phyloP scores from a whole-genome alignment of 2,797 vertebrate species.

The Oreochromis mossambicus region DNA sequence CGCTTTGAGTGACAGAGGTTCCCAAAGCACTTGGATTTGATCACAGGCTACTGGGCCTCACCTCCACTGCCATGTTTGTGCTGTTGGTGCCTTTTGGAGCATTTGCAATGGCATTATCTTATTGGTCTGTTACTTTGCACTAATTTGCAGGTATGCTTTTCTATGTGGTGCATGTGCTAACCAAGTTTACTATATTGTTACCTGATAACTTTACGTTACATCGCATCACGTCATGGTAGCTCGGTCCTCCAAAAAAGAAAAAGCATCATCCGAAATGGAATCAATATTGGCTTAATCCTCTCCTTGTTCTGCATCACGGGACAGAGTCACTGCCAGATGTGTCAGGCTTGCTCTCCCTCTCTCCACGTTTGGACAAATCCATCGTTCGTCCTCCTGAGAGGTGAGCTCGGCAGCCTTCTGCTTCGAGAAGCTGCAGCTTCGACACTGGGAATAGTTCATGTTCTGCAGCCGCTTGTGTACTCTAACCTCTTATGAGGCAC shows the following conservation, averaged over 20 bases:
- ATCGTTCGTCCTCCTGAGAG: not conserved
- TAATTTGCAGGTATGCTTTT: not conserved
- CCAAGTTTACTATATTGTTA: not conserved
- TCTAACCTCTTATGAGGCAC: not conserved
- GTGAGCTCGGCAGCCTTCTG: not conserved
- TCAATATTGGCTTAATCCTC: not conserved
- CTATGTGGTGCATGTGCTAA: not conserved
- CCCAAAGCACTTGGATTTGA: not conserved
- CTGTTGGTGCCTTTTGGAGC: not conserved
- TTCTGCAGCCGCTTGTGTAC: not conserved
- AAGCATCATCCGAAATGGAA: not conserved
- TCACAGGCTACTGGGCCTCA: not conserved
- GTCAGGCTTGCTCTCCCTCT: not conserved
- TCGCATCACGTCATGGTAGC: rapidly evolving
- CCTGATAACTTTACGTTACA: not conserved
- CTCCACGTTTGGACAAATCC: not conserved
- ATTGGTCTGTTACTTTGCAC: not conserved
- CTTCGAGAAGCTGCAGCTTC: not conserved
- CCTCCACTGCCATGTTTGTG: not conserved
- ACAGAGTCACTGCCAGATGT: not conserved
- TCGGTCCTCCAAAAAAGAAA: rapidly evolving
- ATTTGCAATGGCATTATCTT: not conserved
- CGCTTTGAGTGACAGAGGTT: not conserved
- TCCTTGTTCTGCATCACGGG: rapidly evolving
- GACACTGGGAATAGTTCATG: not conserved